Percentiles rank a stretch among this genome's conserved stretches.
Evolutionary conservation across 1,140 invertebrate genomes (phyloP).

Genomic region (Scaptomyza hsui): DNA sequence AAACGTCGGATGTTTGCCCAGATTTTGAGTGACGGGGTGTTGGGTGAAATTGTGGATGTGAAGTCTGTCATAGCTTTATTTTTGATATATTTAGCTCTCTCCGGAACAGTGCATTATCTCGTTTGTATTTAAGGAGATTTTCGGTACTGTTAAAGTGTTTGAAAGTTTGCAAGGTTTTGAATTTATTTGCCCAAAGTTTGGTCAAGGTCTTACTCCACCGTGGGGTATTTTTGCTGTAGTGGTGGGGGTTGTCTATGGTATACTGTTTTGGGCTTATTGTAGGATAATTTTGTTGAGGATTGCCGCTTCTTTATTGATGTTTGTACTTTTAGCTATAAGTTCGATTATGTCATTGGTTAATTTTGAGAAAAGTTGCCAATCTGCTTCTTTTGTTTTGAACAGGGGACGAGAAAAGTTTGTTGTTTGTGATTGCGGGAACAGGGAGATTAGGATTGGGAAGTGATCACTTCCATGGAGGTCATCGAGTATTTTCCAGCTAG

Average conservation of each 20-base stretch:
- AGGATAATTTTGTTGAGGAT: neutral
- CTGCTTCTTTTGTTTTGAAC: too few species aligned
- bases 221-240: neutral
- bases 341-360: neutral
- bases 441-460: too few species aligned
- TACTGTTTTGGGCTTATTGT: neutral
- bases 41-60: neutral
- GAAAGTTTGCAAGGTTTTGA: neutral
- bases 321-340: neutral
- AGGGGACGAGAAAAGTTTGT: too few species aligned
- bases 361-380: neutral
- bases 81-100: conserved; percentile 5
- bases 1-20: conserved; percentile 9
- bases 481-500: neutral
- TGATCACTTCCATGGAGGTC: too few species aligned
- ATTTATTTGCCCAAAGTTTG: neutral
- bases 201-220: neutral
- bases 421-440: too few species aligned
- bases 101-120: neutral
- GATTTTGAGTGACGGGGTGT: conserved; percentile 4
- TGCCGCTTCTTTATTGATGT: conserved; percentile 2
- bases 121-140: neutral
- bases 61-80: conserved; percentile 3
- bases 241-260: neutral
- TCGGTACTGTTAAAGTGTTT: neutral